phyloP scores from a whole-genome alignment of 2,888 invertebrate genomes.

The Eutolmus rufibarbis region DNA sequence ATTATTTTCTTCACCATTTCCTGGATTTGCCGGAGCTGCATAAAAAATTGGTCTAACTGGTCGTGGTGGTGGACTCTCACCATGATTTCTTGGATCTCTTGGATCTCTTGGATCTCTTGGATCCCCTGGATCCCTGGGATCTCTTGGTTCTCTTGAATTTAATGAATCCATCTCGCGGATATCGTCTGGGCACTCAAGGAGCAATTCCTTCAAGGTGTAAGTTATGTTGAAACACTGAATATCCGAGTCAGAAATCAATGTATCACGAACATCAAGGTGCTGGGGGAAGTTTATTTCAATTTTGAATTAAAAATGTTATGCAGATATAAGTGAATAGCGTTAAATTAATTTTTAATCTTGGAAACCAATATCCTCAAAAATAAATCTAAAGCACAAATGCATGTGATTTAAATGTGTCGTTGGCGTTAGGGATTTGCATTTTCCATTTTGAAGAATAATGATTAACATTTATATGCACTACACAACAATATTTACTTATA shows the following conservation, averaged over 20 bases:
- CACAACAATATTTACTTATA: too few species aligned
- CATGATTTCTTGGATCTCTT: neutral
- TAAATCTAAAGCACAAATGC: too few species aligned
- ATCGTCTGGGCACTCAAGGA: constrained; percentile 63
- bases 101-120: constrained; percentile 37
- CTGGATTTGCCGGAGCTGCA: neutral
- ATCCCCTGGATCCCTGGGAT: constrained; percentile 33
- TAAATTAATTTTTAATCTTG: too few species aligned
- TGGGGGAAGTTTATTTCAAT: constrained; percentile 48
- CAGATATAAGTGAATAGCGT: too few species aligned
- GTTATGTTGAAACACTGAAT: constrained; percentile 68
- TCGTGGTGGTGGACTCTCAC: neutral
- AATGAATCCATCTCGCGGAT: constrained; percentile 43
- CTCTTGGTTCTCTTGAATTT: neutral
- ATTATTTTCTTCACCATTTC: constrained; percentile 31
- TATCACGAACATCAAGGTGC: constrained; percentile 67
- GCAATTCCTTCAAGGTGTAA: constrained; percentile 64
- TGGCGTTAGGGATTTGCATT: too few species aligned
- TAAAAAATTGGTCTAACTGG: neutral
- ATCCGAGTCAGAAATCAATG: constrained; percentile 68
- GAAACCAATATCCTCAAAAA: too few species aligned
- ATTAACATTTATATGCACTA: too few species aligned
- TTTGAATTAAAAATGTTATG: neutral
- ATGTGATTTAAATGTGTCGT: too few species aligned
- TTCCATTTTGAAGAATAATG: too few species aligned